These are phyloP conservation scores for Cacatua alba DNA, from an alignment of 2,113 vertebrate genomes.

Conservation along the genomic window DNA sequence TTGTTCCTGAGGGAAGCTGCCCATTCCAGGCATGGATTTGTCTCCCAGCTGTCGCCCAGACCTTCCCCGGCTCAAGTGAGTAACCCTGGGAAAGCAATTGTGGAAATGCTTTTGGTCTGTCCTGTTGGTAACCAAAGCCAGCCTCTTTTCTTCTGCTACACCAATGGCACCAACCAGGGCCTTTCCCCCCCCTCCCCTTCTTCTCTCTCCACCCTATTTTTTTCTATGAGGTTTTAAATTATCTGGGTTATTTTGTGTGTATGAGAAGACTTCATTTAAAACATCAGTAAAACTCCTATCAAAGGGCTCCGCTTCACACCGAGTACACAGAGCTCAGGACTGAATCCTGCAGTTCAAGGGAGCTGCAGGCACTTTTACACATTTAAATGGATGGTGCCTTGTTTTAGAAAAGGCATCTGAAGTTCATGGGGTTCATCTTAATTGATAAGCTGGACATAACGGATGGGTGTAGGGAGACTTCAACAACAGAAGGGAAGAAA, in stretches of 20 bases:
- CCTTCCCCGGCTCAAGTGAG: not conserved
- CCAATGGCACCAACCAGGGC: not conserved
- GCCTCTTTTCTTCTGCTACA: conserved; percentile 1
- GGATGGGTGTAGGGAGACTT: conserved; percentile 76
- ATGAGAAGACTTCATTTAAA: conserved; percentile 67
- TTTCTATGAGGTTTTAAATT: conserved; percentile 53
- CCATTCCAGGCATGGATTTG: conserved; percentile 14
- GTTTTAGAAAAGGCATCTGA: conserved; percentile 70
- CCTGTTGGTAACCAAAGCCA: conserved; percentile 14
- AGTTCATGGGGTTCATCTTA: conserved; percentile 75
- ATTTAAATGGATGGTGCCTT: conserved; percentile 69
- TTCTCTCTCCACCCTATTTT: not conserved
- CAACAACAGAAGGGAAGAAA: conserved; percentile 71
- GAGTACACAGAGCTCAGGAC: conserved; percentile 68
- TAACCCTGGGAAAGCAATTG: not conserved
- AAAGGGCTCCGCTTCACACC: conserved; percentile 69
- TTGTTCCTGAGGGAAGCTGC: conserved; percentile 6
- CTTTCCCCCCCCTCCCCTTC: not conserved
- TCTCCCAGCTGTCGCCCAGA: conserved; percentile 35
- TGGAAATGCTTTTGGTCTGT: not conserved
- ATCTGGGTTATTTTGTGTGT: conserved; percentile 70
- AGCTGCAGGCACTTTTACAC: conserved; percentile 68
- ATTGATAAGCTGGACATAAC: conserved; percentile 77
- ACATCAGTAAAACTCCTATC: conserved; percentile 71
- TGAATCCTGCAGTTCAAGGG: conserved; percentile 53